Evolutionary conservation across 2,888 invertebrate genomes (phyloP).

Genomic region (Leptopilina drosophilae): DNA sequence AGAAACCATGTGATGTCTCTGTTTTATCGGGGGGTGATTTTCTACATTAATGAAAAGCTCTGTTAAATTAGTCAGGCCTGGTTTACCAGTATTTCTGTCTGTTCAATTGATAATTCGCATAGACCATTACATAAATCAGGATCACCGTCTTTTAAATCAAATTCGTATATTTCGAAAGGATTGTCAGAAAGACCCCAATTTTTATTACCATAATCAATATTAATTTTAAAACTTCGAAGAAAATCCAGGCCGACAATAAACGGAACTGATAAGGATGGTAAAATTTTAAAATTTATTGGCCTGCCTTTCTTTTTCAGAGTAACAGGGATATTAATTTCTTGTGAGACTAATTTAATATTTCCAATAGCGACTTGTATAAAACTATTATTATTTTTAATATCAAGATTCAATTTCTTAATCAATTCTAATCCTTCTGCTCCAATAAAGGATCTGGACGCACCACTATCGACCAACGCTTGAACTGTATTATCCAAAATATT

Average conservation of each 20-base stretch:
- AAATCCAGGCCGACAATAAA: neutral
- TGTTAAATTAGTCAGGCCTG: neutral
- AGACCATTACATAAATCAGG: neutral
- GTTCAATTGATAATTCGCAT: neutral
- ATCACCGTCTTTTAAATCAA: too few relatives aligned
- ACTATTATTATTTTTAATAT: neutral
- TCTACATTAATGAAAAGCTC: neutral
- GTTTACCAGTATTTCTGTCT: neutral
- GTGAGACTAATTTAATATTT: neutral
- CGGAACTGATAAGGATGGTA: neutral
- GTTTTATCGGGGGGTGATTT: constrained; percentile 48
- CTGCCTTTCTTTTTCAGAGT: neutral
- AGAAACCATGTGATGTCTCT: constrained; percentile 47
- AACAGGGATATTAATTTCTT: neutral
- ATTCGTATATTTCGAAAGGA: too few relatives aligned
- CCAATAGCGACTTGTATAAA: neutral
- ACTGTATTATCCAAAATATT: neutral
- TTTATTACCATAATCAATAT: too few relatives aligned
- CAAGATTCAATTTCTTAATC: neutral
- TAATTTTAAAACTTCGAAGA: too few relatives aligned
- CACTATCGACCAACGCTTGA: neutral
- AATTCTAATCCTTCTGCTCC: neutral
- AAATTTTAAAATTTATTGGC: neutral
- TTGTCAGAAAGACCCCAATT: too few relatives aligned
- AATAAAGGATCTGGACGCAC: neutral